These are phyloP conservation scores for Onychostruthus taczanowskii DNA, from an alignment of 2,113 vertebrate species.

Conservation along the genomic window DNA sequence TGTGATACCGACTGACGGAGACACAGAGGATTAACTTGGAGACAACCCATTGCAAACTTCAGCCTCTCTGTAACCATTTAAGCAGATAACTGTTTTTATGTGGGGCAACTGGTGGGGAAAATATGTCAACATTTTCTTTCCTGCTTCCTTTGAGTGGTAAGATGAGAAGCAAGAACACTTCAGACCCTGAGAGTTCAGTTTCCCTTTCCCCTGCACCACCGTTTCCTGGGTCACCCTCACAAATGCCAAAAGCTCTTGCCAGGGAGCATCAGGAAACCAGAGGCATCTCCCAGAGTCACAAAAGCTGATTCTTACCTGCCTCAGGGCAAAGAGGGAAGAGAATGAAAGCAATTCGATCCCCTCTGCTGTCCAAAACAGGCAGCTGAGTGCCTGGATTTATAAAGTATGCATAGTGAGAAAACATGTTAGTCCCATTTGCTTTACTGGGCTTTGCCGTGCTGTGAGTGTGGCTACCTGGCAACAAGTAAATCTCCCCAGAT, in stretches of 20 bases:
- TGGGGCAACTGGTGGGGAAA: slow-evolving; percentile 6
- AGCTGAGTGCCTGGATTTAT: neutral
- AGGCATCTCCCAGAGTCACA: neutral
- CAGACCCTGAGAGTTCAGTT: neutral
- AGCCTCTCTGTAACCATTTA: neutral
- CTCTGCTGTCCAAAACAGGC: neutral
- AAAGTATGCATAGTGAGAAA: neutral
- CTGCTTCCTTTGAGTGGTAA: slow-evolving; percentile 32
- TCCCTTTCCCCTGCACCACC: neutral
- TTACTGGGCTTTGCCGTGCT: neutral
- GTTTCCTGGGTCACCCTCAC: neutral
- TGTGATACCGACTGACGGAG: neutral
- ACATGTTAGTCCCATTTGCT: neutral
- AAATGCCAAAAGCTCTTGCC: neutral
- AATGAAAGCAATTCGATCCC: neutral
- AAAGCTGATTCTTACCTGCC: neutral
- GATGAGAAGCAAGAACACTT: slow-evolving; percentile 21
- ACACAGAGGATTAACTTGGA: slow-evolving; percentile 41
- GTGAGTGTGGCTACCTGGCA: neutral
- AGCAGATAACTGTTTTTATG: slow-evolving; percentile 47
- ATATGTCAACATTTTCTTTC: slow-evolving; percentile 30
- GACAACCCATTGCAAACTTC: neutral
- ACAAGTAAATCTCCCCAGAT: neutral
- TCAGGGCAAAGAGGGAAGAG: neutral
- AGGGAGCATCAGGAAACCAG: neutral